Base-by-base conservation (phyloP, 2,113 vertebrate species). In the Lepidothrix coronata region DNA sequence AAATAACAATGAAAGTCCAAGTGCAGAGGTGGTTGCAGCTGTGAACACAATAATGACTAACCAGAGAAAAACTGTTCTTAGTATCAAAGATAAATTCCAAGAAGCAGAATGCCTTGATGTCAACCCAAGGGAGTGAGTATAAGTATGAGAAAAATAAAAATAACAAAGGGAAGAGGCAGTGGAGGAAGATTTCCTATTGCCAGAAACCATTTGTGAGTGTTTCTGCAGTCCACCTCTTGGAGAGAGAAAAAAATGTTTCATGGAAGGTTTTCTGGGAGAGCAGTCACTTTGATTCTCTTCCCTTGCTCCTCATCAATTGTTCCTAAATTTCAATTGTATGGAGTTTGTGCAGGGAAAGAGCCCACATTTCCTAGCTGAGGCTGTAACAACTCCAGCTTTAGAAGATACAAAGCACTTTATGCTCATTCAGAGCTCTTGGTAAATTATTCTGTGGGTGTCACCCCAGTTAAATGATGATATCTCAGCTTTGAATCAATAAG, bases 91-190 rank as follows among this genome's bases (percentile, higher is more conserved):
- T 81, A 88, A 93, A 83, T 78, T 88, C 68, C 49, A 70, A 89
- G 80, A 84, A 89, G 74, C 55, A 75, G 85, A 89, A 91, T 59
- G 86, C 59, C 58, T 96, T 96, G 74, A 93, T 96, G 72, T 83
- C 51, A 87, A 57, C 85, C 72, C 65, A 66, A 85, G 95, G 78
- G 92, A 91, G 41, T 27, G 67, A 93, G 44, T 75, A 8, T 27
- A 76, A 83, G 30, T 54, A 59, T 78, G 67, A 96, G 75, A 91
- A 95, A 95, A 89, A 76, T 88, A 78, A 87, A 94, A 85, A 81
- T 39, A 93, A 85, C 52, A 87, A 71, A 86, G 49, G 35, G 39
- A 73, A 61, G 80, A 73, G 19, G 35, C 37, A 68, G 33, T 43
- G 12, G 24, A 48, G 46, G n/a, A 76, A 81, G 30, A 39, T 78